phyloP scores from a whole-genome alignment of 2,888 invertebrate genomes.

The Cyclophora punctaria region DNA sequence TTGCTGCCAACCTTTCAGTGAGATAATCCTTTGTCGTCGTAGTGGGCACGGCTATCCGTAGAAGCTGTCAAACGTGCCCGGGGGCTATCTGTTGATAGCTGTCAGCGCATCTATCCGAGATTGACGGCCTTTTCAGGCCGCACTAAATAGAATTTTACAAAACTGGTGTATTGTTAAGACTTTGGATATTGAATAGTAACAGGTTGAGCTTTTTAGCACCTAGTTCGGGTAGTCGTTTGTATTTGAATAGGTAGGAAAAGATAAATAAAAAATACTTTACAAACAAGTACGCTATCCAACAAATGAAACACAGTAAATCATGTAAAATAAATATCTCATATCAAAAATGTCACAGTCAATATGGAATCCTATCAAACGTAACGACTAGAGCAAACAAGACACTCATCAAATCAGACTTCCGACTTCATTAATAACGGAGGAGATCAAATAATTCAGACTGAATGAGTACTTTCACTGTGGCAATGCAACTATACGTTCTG shows the following conservation, averaged over 20 bases:
- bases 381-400: too few relatives aligned
- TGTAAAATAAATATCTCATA: too few relatives aligned
- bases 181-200: conserved; percentile 3
- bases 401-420: conserved; percentile 42
- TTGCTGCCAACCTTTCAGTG: conserved; percentile 34
- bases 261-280: too few relatives aligned
- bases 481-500: conserved; percentile 51
- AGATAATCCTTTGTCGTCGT: conserved; percentile 44
- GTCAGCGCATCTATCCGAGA: conserved; percentile 36
- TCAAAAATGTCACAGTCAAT: not conserved
- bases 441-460: conserved; percentile 29
- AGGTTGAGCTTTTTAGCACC: not conserved
- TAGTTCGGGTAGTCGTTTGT: not conserved
- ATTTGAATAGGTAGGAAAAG: too few relatives aligned
- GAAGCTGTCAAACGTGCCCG: conserved; percentile 34
- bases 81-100: conserved; percentile 47
- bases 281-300: too few relatives aligned
- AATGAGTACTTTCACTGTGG: conserved; percentile 31
- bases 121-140: conserved; percentile 38
- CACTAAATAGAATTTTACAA: conserved; percentile 41
- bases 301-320: too few relatives aligned
- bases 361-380: not conserved
- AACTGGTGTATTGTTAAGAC: conserved; percentile 18
- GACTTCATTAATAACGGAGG: conserved; percentile 45
- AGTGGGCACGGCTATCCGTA: conserved; percentile 27